A percentile compares a stretch with the other conserved stretches of the same genome.
phyloP scores from a whole-genome alignment of 2,888 invertebrate genomes.

The Siphonodentalium dalli region DNA sequence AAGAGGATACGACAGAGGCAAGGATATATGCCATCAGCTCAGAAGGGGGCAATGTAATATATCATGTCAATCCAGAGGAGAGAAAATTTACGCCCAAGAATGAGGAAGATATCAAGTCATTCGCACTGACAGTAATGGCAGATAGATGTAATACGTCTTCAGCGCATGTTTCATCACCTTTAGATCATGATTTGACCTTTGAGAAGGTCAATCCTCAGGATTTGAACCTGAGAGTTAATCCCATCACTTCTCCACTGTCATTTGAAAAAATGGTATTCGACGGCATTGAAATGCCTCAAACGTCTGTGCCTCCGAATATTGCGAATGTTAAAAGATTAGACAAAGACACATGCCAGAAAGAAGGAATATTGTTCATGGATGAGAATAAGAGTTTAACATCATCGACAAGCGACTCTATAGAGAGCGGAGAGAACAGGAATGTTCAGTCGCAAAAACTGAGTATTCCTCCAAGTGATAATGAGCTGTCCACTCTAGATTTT shows the following conservation, averaged over 20 bases:
- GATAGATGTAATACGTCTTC: slow-evolving; percentile 46
- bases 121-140: slow-evolving; percentile 69
- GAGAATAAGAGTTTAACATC: too few species aligned
- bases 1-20: slow-evolving; percentile 57
- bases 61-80: slow-evolving; percentile 64
- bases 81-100: slow-evolving; percentile 59
- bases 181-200: slow-evolving; percentile 68
- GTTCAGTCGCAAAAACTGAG: too few species aligned
- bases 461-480: slow-evolving; percentile 1
- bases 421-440: too few species aligned
- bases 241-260: slow-evolving; percentile 67
- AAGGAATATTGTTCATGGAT: slow-evolving; percentile 62
- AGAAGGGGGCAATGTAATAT: slow-evolving; percentile 78
- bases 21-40: slow-evolving; percentile 84
- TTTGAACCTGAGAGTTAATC: slow-evolving; percentile 75
- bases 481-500: slow-evolving; percentile 50
- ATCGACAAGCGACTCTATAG: too few species aligned
- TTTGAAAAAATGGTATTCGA: slow-evolving; percentile 56
- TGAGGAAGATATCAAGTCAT: slow-evolving; percentile 62
- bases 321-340: slow-evolving; percentile 50
- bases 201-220: slow-evolving; percentile 67
- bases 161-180: slow-evolving; percentile 49
- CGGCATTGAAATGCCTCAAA: slow-evolving; percentile 46
- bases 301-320: slow-evolving; percentile 38
- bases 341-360: slow-evolving; percentile 56